Evolutionary conservation across 2,888 invertebrate species (phyloP), one percentile per base, ranked within the genome.

Genomic region (Labia minor): DNA sequence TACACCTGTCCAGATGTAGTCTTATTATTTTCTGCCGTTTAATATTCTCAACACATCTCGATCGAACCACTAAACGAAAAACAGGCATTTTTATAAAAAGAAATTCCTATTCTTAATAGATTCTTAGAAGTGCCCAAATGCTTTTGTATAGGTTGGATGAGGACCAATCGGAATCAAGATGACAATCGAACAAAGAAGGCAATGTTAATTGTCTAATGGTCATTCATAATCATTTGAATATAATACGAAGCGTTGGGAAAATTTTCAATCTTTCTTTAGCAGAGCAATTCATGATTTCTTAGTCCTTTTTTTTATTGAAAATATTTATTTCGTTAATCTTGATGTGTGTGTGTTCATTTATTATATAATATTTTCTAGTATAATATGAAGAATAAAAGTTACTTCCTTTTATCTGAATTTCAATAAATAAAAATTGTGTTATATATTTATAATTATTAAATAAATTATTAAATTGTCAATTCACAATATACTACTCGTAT

Each of bases 81-180:
- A 4, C 6, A 10, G 6, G 49, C 49, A 49, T 49, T 49, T 49
- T 49, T 49, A 49, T 49, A 49, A 49, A 49, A 49, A 49, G 49
- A 49, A 49, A 49, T 49, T 49, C 49, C 49, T 49, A 49, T 49
- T 49, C 49, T 49, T 49, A 49, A 49, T 49, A 49, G 49, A 49
- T 49, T 49, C 49, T 49, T 49, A 49, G 49, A 49, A 49, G 49
- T 49, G 49, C 49, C 49, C 49, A 49, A 49, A 49, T 49, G 49
- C 49, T 49, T 49, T 49, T 49, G 49, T 49, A 8, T 4, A 49
- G n/a, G n/a, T 14, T 49, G 2, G 16, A 49, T 49, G 6, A 8
- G 49, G 49, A 16, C 49, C 49, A 49, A 49, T 49, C 49, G 14
- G 49, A 49, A 16, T 16, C 49, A 16, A 49, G 49, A 11, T 49